phyloP scores from a whole-genome alignment of 2,113 vertebrate species.

The Anguilla japonica region DNA sequence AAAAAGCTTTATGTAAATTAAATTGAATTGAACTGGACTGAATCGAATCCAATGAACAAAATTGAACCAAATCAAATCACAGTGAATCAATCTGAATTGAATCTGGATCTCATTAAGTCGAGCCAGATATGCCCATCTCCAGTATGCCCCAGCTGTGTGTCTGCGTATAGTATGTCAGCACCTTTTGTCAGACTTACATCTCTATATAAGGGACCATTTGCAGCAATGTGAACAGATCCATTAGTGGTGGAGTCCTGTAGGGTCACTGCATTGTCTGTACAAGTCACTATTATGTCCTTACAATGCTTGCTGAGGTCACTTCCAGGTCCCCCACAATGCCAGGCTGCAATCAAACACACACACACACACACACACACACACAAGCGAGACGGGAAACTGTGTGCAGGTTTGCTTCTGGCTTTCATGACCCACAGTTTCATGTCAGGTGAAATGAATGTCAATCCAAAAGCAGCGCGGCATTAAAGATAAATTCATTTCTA shows the following conservation, averaged over 20 bases:
- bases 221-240: background rate
- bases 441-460: constrained; percentile 3
- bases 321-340: background rate
- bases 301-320: no score
- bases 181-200: background rate
- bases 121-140: no score
- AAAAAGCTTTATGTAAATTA: no score
- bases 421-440: background rate
- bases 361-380: background rate
- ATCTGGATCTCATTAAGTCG: no score
- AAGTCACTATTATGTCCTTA: no score
- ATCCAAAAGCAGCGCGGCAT: background rate
- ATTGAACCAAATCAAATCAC: no score
- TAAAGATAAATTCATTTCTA: constrained; percentile 8
- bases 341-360: background rate
- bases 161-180: background rate
- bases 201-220: background rate
- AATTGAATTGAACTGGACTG: no score
- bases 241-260: no score
- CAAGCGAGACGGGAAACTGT: background rate
- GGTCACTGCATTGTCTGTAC: no score
- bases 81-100: no score
- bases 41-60: no score
- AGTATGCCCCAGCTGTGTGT: background rate
- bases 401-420: background rate